phyloP scores from a whole-genome alignment of 2,888 invertebrate genomes.

The Dromius quadrimaculatus region DNA sequence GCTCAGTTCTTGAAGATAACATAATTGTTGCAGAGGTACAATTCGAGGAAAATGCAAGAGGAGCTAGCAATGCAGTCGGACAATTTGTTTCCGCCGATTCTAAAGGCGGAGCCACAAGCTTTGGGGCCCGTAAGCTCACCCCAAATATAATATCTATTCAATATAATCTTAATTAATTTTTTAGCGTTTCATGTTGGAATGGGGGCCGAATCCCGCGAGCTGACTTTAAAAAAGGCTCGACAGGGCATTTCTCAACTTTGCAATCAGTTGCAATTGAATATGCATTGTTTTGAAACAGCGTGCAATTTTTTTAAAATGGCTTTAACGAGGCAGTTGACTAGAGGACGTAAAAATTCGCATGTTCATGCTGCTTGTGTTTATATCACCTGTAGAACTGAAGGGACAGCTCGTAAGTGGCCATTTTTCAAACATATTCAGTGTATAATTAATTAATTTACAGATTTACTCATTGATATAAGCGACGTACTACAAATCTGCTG shows the following conservation, averaged over 20 bases:
- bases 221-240: constrained; percentile 90
- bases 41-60: constrained; percentile 93
- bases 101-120: constrained; percentile 84
- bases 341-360: constrained; percentile 90
- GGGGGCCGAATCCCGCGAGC: constrained; percentile 91
- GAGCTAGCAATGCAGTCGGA: constrained; percentile 89
- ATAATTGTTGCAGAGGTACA: constrained; percentile 97
- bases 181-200: constrained; percentile 82
- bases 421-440: background rate
- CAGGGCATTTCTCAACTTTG: constrained; percentile 88
- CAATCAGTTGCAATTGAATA: constrained; percentile 87
- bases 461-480: constrained; percentile 96
- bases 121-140: constrained; percentile 75
- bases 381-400: constrained; percentile 95
- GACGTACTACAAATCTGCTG: constrained; percentile 98
- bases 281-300: constrained; percentile 93
- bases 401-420: constrained; percentile 88
- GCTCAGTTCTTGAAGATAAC: constrained; percentile 94
- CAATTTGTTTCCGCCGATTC: constrained; percentile 94
- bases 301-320: constrained; percentile 96
- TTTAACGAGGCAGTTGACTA: constrained; percentile 83
- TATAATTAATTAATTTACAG: constrained; percentile 65
- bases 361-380: constrained; percentile 98
- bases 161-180: constrained; percentile 55
- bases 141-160: too few relatives aligned